Percentiles rank a stretch among this genome's conserved stretches.
phyloP scores from a whole-genome alignment of 2,113 vertebrate species.

The Aviceda subcristata region DNA sequence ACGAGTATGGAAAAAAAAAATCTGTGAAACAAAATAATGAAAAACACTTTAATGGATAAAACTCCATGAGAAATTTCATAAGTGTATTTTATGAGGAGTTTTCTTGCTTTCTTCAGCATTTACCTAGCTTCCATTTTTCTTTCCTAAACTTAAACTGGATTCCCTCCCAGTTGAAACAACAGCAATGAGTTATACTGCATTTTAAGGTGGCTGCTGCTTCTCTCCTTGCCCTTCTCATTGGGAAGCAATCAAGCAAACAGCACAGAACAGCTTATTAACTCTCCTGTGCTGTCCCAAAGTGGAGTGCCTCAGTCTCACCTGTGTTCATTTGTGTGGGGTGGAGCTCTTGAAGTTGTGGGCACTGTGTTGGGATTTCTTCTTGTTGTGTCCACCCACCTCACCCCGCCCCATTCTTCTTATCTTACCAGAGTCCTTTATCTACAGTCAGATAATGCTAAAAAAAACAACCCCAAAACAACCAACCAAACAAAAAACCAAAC shows the following conservation, averaged over 20 bases:
- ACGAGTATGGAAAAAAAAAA: not conserved
- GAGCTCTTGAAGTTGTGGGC: not conserved
- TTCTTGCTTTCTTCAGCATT: not conserved
- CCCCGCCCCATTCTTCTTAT: not conserved
- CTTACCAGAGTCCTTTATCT: not conserved
- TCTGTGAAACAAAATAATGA: not conserved
- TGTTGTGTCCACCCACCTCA: fast-evolving
- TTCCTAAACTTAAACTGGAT: not conserved
- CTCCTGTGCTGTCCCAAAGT: not conserved
- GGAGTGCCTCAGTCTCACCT: not conserved
- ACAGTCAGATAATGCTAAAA: not conserved
- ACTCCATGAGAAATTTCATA: not conserved
- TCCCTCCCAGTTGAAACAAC: not conserved
- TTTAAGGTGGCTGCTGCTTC: not conserved
- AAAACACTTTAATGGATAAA: not conserved
- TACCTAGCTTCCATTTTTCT: not conserved
- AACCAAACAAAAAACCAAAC: too few species aligned
- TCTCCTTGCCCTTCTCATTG: not conserved
- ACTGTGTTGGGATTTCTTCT: not conserved
- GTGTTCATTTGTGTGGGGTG: not conserved
- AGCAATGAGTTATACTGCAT: not conserved
- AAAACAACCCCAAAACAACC: too few species aligned
- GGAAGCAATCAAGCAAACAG: not conserved
- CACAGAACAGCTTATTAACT: not conserved
- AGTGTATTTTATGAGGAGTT: not conserved